Base-by-base conservation (phyloP, 2,888 invertebrate genomes). In the Trissolcus japonicus region DNA sequence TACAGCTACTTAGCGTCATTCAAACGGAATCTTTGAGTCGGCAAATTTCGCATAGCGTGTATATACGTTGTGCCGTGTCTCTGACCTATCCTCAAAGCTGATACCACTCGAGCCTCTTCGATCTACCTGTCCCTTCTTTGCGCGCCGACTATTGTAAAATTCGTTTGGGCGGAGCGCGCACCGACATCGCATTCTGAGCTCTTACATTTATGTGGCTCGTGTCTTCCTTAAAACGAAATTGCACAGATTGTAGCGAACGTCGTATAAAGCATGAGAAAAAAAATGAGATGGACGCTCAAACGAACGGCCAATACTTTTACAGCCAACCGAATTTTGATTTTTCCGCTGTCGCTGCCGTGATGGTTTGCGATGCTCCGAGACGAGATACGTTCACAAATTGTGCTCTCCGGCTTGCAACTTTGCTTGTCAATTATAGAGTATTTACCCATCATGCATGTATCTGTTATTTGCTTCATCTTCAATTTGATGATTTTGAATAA, bases 51-150 rank as follows among this genome's bases (percentile, higher is more conserved):
- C 60, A 35, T 50, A 35, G 11, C 57, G n/a, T 25, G 25, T 25
- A 25, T 25, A 25, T 25, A 25, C 25, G 25, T 25, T 25, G 25
- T n/a, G 19, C 50, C 53, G 7, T 51, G 53, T 16, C 35, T 79
- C n/a, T 74, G 69, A 69, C 35, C 35, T 60, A 80, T 79, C 80
- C 81, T 82, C 74, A 68, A 68, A 76, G 78, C 76, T 78, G 82
- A 81, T 80, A 76, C 82, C 83, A 81, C 82, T 83, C 80, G 75
- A 81, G 67, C 43, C 55, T 16, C 74, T 71, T 81, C 83, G 79
- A 73, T 76, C 80, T 78, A 83, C 83, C 83, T 83, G 83, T 80
- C 80, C 55, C 40, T 51, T 62, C 48, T 21, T 62, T 54, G 11
- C 29, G 11, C 29, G 53, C 46, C 54, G 48, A 54, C 60, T 54